Evolutionary conservation across 30 jellyfish, hydroid and myxozoan genomes (phyloP).

Genomic region (Mastigias papua): DNA sequence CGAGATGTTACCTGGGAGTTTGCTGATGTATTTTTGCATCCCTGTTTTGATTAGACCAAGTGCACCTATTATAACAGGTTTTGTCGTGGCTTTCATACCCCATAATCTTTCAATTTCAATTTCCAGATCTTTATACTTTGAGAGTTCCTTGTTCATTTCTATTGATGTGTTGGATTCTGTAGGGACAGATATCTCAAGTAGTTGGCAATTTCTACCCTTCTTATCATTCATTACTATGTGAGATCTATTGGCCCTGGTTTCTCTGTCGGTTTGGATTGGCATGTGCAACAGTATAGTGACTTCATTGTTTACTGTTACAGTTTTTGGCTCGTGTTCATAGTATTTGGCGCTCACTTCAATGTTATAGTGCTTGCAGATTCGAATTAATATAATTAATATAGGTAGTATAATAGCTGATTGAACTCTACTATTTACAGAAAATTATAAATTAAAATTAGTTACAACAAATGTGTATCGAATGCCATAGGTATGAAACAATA

Average conservation of each 20-base stretch:
- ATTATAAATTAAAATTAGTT: no score
- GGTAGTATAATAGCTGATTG: no score
- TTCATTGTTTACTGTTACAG: background rate
- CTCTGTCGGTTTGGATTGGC: conserved; percentile 24
- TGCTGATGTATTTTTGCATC: background rate
- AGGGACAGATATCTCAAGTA: conserved; percentile 18
- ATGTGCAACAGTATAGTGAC: conserved; percentile 3
- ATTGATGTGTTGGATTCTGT: background rate
- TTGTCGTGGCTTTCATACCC: background rate
- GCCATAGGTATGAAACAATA: no score
- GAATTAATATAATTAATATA: no score
- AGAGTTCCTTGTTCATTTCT: background rate
- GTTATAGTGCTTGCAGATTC: background rate
- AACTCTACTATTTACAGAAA: no score
- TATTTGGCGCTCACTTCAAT: background rate
- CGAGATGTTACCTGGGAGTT: background rate
- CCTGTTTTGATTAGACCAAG: background rate
- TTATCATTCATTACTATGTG: conserved; percentile 22
- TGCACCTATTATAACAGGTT: background rate
- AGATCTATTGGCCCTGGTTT: conserved; percentile 34
- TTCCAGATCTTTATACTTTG: conserved; percentile 40
- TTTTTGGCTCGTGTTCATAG: background rate
- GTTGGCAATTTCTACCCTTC: background rate
- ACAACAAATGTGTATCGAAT: no score
- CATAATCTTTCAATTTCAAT: conserved; percentile 7